These are phyloP conservation scores for Lanius ludovicianus DNA, from an alignment of 2,113 vertebrate genomes.

Conservation along the genomic window DNA sequence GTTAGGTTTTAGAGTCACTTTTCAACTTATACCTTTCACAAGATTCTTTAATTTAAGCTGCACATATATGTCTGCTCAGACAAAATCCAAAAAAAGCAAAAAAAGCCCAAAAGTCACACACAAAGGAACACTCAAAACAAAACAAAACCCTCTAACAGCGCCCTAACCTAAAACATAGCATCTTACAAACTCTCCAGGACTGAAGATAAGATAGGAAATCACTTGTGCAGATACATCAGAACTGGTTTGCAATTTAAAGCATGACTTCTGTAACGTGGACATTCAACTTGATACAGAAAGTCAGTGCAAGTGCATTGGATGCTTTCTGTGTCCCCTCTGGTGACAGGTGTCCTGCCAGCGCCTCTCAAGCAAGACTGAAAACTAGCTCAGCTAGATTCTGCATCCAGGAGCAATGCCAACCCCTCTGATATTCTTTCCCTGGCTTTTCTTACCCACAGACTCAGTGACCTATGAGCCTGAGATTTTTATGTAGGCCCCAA, in stretches of 20 bases:
- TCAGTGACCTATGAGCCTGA: neutral
- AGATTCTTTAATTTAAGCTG: neutral
- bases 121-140: neutral
- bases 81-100: neutral
- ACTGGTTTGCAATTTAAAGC: neutral
- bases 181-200: neutral
- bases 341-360: neutral
- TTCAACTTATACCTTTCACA: neutral
- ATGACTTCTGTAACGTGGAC: accelerated
- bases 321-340: neutral
- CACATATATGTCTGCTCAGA: neutral
- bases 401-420: neutral
- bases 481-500: neutral
- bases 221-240: neutral
- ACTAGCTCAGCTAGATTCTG: neutral
- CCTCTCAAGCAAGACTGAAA: neutral
- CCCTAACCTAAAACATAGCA: neutral
- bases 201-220: neutral
- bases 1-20: neutral
- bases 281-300: neutral
- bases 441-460: neutral
- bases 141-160: neutral
- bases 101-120: accelerated
- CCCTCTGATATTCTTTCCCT: neutral
- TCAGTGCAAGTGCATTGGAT: neutral